phyloP scores from a whole-genome alignment of 2,113 vertebrate genomes.

The Hippocampus abdominalis region DNA sequence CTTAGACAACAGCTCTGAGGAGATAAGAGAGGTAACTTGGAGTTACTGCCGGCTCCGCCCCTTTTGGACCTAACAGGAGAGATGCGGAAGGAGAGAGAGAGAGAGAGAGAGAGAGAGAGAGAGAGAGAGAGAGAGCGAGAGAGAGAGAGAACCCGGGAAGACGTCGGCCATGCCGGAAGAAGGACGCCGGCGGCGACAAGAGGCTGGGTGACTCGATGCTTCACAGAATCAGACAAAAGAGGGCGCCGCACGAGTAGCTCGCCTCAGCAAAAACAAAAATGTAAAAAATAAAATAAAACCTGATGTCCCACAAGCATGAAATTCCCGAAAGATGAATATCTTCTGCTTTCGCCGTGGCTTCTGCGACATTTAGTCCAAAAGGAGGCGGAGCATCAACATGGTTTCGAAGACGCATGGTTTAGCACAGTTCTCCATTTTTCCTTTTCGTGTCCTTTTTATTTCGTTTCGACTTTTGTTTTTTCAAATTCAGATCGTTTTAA shows the following conservation, averaged over 20 bases:
- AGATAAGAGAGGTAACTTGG: constrained; percentile 88
- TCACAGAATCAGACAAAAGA: neutral
- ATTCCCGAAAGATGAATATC: neutral
- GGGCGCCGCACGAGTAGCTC: neutral
- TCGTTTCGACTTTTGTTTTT: no score
- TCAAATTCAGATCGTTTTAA: no score
- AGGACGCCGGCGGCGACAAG: neutral
- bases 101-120: neutral
- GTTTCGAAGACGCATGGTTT: no score
- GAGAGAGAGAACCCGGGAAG: no score
- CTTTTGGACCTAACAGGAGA: constrained; percentile 14
- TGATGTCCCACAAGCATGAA: neutral
- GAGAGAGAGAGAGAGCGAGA: neutral
- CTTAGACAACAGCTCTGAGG: constrained; percentile 99
- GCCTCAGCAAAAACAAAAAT: neutral
- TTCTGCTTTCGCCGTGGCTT: neutral
- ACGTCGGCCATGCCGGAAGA: constrained; percentile 6
- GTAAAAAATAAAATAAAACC: no score
- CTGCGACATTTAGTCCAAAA: neutral
- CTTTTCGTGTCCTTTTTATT: no score
- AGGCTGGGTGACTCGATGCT: neutral
- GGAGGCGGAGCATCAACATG: neutral
- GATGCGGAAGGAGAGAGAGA: neutral
- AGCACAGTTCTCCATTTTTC: no score
- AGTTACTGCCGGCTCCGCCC: constrained; percentile 55